Percentiles rank a stretch among this genome's conserved stretches.
Evolutionary conservation across 2,888 invertebrate genomes (phyloP).

Genomic region (Ditula angustiorana): DNA sequence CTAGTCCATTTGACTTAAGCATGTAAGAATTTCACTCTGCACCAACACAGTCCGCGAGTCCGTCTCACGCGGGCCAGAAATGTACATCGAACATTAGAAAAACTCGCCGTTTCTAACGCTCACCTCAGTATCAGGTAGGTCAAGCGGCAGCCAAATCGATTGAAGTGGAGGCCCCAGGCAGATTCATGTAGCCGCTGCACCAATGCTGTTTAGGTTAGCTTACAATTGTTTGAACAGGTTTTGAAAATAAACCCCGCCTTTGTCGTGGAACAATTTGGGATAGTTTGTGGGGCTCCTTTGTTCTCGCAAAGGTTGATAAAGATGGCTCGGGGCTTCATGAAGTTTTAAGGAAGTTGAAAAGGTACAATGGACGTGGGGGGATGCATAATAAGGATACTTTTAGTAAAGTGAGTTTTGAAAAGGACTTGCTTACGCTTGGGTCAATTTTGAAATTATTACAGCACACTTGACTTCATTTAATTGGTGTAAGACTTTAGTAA

Average conservation of each 20-base stretch:
- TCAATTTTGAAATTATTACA: not conserved
- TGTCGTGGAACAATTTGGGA: constrained; percentile 54
- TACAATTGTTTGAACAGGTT: constrained; percentile 54
- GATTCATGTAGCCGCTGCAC: constrained; percentile 55
- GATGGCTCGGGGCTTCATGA: constrained; percentile 17
- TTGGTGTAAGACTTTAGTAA: not conserved
- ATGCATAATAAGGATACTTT: constrained; percentile 7
- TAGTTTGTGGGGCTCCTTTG: constrained; percentile 37
- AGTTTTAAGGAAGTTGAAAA: constrained; percentile 6
- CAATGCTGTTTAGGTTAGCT: constrained; percentile 60
- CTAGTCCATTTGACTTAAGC: too few species aligned
- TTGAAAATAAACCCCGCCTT: constrained; percentile 58
- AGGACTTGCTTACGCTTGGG: not conserved
- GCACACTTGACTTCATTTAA: not conserved
- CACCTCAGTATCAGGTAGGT: constrained; percentile 50
- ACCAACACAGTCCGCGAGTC: too few species aligned
- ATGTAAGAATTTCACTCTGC: too few species aligned
- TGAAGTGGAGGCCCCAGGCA: constrained; percentile 56
- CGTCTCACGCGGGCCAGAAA: not conserved
- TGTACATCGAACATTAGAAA: constrained; percentile 16
- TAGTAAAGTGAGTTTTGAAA: not conserved
- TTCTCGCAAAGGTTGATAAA: constrained; percentile 21
- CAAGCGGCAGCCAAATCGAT: constrained; percentile 67
- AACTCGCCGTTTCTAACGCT: not conserved
- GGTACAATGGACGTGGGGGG: not conserved